These are phyloP conservation scores for Pituophis catenifer DNA, from an alignment of 2,113 vertebrate genomes.

Conservation along the genomic window DNA sequence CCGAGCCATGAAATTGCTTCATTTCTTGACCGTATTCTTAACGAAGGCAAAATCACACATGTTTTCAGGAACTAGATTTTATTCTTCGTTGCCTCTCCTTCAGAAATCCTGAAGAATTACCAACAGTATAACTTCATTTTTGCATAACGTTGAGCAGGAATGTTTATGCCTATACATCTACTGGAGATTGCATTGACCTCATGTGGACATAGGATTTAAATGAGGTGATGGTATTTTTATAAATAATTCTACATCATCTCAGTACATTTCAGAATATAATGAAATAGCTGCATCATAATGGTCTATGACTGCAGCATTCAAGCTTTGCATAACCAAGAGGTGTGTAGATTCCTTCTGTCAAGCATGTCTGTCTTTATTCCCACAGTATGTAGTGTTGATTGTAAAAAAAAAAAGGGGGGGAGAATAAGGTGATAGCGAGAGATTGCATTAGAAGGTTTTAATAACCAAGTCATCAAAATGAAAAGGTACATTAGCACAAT, in stretches of 20 bases:
- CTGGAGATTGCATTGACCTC: neutral
- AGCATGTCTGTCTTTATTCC: too few species aligned
- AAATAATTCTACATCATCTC: neutral
- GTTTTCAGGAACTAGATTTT: neutral
- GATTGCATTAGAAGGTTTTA: neutral
- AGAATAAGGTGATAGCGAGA: neutral
- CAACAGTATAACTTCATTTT: neutral
- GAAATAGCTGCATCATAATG: neutral
- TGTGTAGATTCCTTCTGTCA: rapidly evolving
- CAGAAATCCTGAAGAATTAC: neutral
- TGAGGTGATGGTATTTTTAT: neutral
- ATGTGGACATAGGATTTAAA: neutral
- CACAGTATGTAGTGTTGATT: neutral
- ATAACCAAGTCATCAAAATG: neutral
- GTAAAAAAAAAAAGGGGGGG: neutral
- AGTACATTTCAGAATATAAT: neutral
- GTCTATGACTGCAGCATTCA: neutral
- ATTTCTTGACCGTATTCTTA: neutral
- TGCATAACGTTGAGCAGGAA: neutral
- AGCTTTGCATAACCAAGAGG: neutral
- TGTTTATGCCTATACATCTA: neutral
- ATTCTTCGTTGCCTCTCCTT: neutral
- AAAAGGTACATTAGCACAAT: neutral
- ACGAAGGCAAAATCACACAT: neutral
- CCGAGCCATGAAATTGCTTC: neutral